Base-by-base conservation (phyloP, 2,888 invertebrate species). In the Cryptocephalus moraei region DNA sequence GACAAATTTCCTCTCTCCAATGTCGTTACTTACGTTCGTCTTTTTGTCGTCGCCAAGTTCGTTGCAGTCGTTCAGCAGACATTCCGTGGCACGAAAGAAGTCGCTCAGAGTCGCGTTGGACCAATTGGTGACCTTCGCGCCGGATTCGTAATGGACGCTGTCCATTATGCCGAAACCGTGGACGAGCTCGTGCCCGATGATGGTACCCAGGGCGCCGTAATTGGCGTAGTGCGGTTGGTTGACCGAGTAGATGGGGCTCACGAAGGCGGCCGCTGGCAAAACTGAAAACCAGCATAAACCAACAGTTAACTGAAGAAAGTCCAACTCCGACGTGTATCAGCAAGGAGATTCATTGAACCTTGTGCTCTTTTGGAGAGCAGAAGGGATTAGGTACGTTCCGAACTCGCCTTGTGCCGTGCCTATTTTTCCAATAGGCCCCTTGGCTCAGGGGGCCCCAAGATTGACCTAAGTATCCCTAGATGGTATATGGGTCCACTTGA, bases 141-240 rank as follows among this genome's bases (percentile, higher is more conserved):
- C 43, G 10, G 44, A 32, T 13, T 48, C 47, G 1, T 47, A 39
- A 12, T 44, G 32, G 1, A 43, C 43, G 8, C 32, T 45, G 9
- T 48, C 47, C 22, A 48, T n/a, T 11, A 53, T 45, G 62, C 49
- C 51, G 40, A 62, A 55, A 8, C 56, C 57, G 33, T 63, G 63
- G 1, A 56, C 54, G 8, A 64, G 43, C 54, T 65, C 65, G 50
- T 66, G 66, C 9, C 62, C 66, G 41, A 66, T 60, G 32, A 64
- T 59, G 13, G 56, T 57, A 6, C 65, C 66, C 31, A 66, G 38
- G 8, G 58, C 51, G 10, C 62, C 64, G 46, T 66, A 66, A 47
- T 65, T 66, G 43, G 64, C 52, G 43, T 57, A 64, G 43, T 59
- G 50, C 1, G 63, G 62, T 33, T 58, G 49, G 8, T 60, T 49